Evolutionary conservation across 2,797 vertebrate species (phyloP), one percentile per base, ranked within the genome.

Genomic region (Mareca strepera): DNA sequence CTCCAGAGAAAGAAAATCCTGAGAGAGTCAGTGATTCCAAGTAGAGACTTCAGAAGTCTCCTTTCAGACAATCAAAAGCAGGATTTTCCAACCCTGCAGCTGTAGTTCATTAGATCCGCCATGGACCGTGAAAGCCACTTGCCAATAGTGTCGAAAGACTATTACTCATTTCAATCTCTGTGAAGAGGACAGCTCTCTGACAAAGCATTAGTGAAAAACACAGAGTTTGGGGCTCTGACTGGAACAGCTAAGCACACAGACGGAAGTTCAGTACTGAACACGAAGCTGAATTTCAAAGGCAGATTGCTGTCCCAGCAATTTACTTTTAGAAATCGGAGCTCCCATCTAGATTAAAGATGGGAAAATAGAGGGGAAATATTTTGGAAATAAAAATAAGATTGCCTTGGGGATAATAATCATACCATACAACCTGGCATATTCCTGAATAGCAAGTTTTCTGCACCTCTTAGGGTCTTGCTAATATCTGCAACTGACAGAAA

Each of bases 91-190:
- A 82, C 37, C 70, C 90, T 83, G 86, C 94, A 97, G 86, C 89
- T 95, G 92, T 91, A 97, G 93, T 84, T 96, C 97, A 94, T 97
- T 96, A 97, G 94, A 84, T 96, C 92, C 3, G 46, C 84, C 67
- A 66, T 52, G 73, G 92, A 96, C 92, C 58, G 6, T 96, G 97
- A 96, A 97, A 97, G 89, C 74, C 83, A 93, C 96, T 97, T 96
- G 95, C 93, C 97, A 97, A 78, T 94, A 96, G 91, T 90, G 94
- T 90, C 2, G 1, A 64, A 95, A 94, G 90, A 82, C 82, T 79
- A 73, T 95, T 96, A 93, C 85, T 96, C 86, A 92, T 79, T 93
- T 92, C 96, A 96, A 20, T 73, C 73, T 97, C 74, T 64, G 89
- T 88, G 94, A 91, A 44, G 88, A 97, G 82, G 90, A 91, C 62